Conservation (phyloP, 2,113 vertebrate species). For the Gracilinanus agilis region DNA sequence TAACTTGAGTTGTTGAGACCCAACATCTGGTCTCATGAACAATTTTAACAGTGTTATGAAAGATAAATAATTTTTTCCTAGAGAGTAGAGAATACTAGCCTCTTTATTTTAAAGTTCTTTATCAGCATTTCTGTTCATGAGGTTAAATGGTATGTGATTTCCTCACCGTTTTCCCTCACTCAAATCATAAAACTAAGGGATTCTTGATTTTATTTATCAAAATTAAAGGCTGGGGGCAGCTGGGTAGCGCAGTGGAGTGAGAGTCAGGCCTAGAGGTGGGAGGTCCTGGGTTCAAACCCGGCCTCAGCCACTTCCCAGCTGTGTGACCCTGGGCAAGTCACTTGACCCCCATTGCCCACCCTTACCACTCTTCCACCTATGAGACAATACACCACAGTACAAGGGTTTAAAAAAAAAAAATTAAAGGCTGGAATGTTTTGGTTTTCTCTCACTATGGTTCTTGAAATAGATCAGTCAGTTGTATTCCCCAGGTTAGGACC, state of each 20-base stretch:
- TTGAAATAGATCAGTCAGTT: not conserved
- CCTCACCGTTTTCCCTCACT: not conserved
- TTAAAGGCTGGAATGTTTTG: slow-evolving; percentile 22
- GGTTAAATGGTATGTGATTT: not conserved
- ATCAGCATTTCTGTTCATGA: not conserved
- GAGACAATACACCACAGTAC: too few species aligned
- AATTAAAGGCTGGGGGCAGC: too few species aligned
- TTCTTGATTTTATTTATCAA: slow-evolving; percentile 46
- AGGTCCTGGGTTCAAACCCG: too few species aligned
- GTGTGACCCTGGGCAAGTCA: too few species aligned
- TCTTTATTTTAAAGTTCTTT: slow-evolving; percentile 29
- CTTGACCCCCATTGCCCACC: too few species aligned
- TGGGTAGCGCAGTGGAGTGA: too few species aligned
- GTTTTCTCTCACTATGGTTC: slow-evolving; percentile 48
- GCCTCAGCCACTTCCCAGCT: too few species aligned
- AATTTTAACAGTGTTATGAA: slow-evolving; percentile 25
- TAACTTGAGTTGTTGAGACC: not conserved
- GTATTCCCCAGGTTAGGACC: not conserved
- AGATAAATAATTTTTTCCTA: slow-evolving; percentile 3
- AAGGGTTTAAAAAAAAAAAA: too few species aligned
- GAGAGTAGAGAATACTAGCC: not conserved
- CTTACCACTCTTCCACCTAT: too few species aligned
- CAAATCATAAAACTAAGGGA: slow-evolving; percentile 23
- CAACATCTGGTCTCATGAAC: not conserved
- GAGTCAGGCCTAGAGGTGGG: too few species aligned